Evolutionary conservation across 2,113 vertebrate genomes (phyloP).

Genomic region (Etheostoma cragini): DNA sequence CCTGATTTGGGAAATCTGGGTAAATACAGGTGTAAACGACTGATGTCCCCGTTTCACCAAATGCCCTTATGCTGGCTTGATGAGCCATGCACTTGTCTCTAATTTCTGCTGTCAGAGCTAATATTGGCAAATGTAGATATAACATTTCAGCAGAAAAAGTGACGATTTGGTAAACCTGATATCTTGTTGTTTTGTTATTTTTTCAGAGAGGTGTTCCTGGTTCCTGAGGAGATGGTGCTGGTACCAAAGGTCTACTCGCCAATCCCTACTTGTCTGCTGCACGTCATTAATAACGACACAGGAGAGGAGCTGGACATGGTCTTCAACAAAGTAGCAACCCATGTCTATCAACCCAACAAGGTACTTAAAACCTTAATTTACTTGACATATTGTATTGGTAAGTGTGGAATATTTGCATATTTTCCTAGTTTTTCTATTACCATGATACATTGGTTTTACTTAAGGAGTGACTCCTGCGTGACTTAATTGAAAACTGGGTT

Average conservation of each 20-base stretch:
- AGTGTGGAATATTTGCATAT: not conserved
- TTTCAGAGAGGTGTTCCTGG: constrained; percentile 89
- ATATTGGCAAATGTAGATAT: not conserved
- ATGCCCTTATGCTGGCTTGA: not conserved
- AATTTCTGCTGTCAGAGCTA: not conserved
- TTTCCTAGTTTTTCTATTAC: not conserved
- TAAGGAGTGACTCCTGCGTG: not conserved
- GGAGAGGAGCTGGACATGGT: constrained; percentile 86
- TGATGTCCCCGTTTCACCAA: not conserved
- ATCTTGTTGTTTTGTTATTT: constrained; percentile 24
- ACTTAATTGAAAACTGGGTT: not conserved
- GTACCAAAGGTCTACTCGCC: constrained; percentile 86
- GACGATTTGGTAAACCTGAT: not conserved
- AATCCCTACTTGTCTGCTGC: constrained; percentile 84
- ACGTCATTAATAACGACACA: constrained; percentile 93
- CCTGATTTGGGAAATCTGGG: not conserved
- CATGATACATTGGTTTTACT: not conserved
- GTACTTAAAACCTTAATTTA: constrained; percentile 66
- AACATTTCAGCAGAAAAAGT: not conserved
- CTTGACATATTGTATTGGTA: not conserved
- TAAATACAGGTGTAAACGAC: constrained; percentile 5
- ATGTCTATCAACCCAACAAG: constrained; percentile 90
- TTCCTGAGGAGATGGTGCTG: constrained; percentile 88
- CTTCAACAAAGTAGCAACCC: constrained; percentile 84
- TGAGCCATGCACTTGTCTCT: not conserved